Conservation (phyloP, 2,113 vertebrate species). For the Erinaceus europaeus region DNA sequence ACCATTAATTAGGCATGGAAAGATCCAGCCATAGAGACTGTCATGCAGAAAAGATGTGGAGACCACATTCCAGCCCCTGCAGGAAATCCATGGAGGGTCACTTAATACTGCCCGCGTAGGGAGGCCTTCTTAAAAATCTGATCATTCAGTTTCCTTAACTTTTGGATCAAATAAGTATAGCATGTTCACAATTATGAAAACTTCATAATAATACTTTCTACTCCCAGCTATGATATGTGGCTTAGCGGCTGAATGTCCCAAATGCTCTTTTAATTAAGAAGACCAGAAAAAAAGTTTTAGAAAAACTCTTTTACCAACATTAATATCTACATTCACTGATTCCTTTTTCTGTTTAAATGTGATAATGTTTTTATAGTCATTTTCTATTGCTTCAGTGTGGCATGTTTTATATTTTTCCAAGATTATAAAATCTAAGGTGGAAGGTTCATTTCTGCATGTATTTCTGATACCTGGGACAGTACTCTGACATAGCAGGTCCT, state of each 20-base stretch:
- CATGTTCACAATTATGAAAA: neutral
- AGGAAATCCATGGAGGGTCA: neutral
- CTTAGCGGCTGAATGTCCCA: neutral
- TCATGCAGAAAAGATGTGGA: too few relatives aligned
- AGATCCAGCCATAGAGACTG: neutral
- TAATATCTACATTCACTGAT: neutral
- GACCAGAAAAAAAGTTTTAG: neutral
- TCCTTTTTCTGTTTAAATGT: neutral
- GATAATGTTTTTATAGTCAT: neutral
- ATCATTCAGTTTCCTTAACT: neutral
- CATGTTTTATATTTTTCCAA: neutral
- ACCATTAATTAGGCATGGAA: neutral
- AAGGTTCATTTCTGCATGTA: neutral
- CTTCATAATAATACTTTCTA: constrained; percentile 3
- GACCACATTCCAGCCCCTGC: neutral
- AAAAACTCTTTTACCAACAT: neutral
- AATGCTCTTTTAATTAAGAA: neutral
- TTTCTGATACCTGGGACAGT: neutral
- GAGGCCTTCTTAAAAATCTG: neutral
- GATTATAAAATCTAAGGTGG: neutral
- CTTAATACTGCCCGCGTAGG: too few relatives aligned
- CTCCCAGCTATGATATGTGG: neutral
- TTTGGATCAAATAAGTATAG: neutral
- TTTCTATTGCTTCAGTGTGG: neutral
- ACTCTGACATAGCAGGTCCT: neutral